These are phyloP conservation scores for Carassius auratus DNA, from an alignment of 2,113 vertebrate genomes.

Conservation along the genomic window DNA sequence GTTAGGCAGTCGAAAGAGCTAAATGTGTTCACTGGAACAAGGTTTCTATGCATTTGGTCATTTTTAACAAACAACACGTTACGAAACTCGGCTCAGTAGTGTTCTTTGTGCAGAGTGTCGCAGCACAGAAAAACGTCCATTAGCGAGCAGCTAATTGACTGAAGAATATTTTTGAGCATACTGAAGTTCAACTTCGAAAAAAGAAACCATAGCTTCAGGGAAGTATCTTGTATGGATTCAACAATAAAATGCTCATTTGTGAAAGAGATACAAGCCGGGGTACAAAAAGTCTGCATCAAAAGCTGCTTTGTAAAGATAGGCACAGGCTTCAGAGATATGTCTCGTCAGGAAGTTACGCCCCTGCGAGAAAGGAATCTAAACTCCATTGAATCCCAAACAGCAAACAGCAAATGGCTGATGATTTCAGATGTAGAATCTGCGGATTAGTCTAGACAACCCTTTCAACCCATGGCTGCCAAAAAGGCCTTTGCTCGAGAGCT, in stretches of 20 bases:
- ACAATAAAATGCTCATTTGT: conserved; percentile 39
- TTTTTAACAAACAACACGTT: neutral
- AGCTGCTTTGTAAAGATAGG: conserved; percentile 13
- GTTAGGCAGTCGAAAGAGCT: neutral
- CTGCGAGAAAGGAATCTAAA: neutral
- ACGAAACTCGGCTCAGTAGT: neutral
- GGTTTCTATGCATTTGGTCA: neutral
- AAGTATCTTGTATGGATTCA: conserved; percentile 29
- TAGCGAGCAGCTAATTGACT: conserved; percentile 46
- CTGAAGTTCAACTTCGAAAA: conserved; percentile 41
- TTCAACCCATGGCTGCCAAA: conserved; percentile 1
- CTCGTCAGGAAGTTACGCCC: neutral
- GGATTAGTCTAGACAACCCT: conserved; percentile 17
- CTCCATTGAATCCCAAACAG: neutral
- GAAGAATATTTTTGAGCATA: conserved; percentile 20
- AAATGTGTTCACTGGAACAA: neutral
- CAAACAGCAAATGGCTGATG: neutral
- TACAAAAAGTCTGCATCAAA: conserved; percentile 26
- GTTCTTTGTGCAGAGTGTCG: neutral
- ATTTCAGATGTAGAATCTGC: neutral
- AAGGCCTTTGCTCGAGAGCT: neutral
- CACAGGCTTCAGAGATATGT: conserved; percentile 4
- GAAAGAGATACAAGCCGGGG: conserved; percentile 3
- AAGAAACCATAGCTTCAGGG: conserved; percentile 25
- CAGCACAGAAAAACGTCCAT: neutral